Evolutionary conservation across 1,140 invertebrate species (phyloP).

Genomic region (Eriocheir sinensis): DNA sequence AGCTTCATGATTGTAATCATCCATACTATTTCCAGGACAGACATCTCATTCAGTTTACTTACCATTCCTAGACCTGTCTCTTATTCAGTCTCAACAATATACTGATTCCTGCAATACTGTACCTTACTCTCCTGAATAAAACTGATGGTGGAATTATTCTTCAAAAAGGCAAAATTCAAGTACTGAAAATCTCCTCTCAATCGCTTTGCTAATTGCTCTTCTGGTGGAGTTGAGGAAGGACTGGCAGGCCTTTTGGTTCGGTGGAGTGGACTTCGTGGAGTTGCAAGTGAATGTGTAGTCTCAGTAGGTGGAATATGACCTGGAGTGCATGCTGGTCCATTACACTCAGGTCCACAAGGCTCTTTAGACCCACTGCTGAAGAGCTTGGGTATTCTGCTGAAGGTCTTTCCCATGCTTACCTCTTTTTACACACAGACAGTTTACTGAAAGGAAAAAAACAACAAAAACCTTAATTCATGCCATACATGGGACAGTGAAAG

Average conservation of each 20-base stretch:
- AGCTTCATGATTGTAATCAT: too few species aligned
- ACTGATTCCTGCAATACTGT: not conserved
- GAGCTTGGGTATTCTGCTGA: not conserved
- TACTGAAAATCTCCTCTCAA: slow-evolving; percentile 46
- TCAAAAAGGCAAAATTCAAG: slow-evolving; percentile 56
- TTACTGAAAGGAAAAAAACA: not conserved
- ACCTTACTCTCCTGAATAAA: slow-evolving; percentile 64
- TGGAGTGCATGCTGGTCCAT: not conserved
- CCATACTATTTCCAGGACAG: too few species aligned
- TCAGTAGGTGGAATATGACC: not conserved
- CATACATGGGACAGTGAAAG: too few species aligned
- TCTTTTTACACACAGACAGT: not conserved
- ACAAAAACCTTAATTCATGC: not conserved
- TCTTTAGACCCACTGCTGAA: not conserved
- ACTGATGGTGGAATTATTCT: slow-evolving; percentile 41
- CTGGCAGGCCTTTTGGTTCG: not conserved
- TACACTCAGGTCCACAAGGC: not conserved
- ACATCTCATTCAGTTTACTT: too few species aligned
- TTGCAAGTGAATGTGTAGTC: slow-evolving; percentile 52
- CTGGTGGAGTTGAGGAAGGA: not conserved
- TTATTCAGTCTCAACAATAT: not conserved
- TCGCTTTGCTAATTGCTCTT: slow-evolving; percentile 35
- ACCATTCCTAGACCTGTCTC: too few species aligned
- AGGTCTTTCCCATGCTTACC: not conserved
- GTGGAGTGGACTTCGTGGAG: slow-evolving; percentile 40